A percentile compares a stretch with the other conserved stretches of the same genome.
Conservation (phyloP, 2,888 invertebrate genomes). For the Hetaerina titia region DNA sequence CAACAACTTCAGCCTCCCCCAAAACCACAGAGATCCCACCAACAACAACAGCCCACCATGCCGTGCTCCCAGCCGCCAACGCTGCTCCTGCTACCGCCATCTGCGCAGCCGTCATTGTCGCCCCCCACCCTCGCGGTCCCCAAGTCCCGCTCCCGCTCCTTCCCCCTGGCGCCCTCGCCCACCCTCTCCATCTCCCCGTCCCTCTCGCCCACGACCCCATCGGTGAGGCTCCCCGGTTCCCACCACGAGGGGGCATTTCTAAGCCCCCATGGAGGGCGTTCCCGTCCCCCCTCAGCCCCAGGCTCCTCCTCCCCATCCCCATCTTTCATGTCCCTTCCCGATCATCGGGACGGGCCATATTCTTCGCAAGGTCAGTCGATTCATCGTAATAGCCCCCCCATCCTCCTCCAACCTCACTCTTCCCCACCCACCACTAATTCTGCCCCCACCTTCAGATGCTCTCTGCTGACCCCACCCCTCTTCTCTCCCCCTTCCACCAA, state of each 20-base stretch:
- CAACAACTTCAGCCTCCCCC: slow-evolving; percentile 77
- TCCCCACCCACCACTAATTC: neutral
- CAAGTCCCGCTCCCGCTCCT: slow-evolving; percentile 63
- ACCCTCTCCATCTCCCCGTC: slow-evolving; percentile 61
- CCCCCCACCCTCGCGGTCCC: slow-evolving; percentile 59
- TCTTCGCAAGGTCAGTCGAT: slow-evolving; percentile 70
- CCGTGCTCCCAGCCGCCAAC: slow-evolving; percentile 61
- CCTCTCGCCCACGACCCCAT: slow-evolving; percentile 57
- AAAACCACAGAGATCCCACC: slow-evolving; percentile 82
- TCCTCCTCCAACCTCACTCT: neutral
- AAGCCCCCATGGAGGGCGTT: slow-evolving; percentile 54
- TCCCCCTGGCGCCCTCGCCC: slow-evolving; percentile 44
- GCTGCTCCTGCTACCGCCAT: slow-evolving; percentile 70
- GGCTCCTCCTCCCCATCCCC: slow-evolving; percentile 67
- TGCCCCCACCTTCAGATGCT: slow-evolving; percentile 35
- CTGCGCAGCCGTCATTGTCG: slow-evolving; percentile 66
- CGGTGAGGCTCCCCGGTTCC: slow-evolving; percentile 53
- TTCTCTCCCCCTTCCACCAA: slow-evolving; percentile 20
- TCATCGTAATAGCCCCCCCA: slow-evolving; percentile 15
- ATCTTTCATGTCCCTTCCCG: slow-evolving; percentile 69
- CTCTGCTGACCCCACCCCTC: slow-evolving; percentile 20
- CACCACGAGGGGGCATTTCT: slow-evolving; percentile 50
- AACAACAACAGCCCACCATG: slow-evolving; percentile 74
- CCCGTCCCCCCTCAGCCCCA: slow-evolving; percentile 61
- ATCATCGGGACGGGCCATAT: slow-evolving; percentile 69